Percentiles rank a stretch among this genome's conserved stretches.
Evolutionary conservation across 2,113 vertebrate genomes (phyloP).

Genomic region (Mustela lutreola): DNA sequence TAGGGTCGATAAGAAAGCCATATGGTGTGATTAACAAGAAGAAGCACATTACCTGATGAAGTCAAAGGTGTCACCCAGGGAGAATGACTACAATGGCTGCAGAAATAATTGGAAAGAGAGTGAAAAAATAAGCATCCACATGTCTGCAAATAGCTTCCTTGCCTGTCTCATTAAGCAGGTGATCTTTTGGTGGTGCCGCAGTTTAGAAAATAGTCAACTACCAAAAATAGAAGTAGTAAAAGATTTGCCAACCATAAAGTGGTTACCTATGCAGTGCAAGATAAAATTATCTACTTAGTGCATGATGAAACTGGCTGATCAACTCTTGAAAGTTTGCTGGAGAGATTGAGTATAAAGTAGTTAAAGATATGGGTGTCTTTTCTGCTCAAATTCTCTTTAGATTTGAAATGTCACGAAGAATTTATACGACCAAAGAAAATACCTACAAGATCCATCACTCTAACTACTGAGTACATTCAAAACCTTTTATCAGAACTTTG

Average conservation of each 20-base stretch:
- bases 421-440: conserved; percentile 2
- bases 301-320: conserved; percentile 45
- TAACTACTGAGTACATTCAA: not conserved
- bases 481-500: conserved; percentile 19
- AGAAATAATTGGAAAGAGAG: conserved; percentile 40
- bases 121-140: conserved; percentile 50
- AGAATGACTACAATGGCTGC: conserved; percentile 1
- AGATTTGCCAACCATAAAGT: not conserved
- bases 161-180: not conserved
- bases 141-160: not conserved
- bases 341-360: not conserved
- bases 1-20: conserved; percentile 34
- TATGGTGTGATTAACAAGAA: conserved; percentile 69
- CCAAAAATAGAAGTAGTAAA: conserved; percentile 31
- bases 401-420: conserved; percentile 10
- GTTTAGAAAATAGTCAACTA: conserved; percentile 57
- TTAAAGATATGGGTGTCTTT: not conserved
- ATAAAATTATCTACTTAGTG: conserved; percentile 48
- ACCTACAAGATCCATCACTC: not conserved
- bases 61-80: conserved; percentile 16
- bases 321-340: conserved; percentile 20
- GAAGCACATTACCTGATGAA: conserved; percentile 58
- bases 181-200: conserved; percentile 23
- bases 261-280: not conserved
- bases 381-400: conserved; percentile 5